Percentiles rank a stretch among this genome's conserved stretches.
phyloP scores from a whole-genome alignment of 2,888 invertebrate species.

The Harmothoe impar region DNA sequence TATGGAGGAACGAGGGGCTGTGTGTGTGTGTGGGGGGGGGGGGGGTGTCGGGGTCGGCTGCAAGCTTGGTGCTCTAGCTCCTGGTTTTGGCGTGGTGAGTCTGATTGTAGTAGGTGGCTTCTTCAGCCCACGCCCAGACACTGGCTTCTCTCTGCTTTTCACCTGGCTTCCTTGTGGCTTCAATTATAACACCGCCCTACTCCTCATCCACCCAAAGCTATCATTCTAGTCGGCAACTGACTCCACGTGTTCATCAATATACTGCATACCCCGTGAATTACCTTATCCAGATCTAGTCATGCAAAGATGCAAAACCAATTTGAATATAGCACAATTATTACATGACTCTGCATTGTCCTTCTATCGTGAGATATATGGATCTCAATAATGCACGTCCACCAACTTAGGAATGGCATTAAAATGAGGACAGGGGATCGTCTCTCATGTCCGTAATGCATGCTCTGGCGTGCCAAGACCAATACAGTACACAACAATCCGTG shows the following conservation, averaged over 20 bases:
- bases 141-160: background rate
- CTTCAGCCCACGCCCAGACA: background rate
- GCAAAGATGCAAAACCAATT: background rate
- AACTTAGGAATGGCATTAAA: background rate
- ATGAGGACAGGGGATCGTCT: background rate
- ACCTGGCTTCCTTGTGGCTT: conserved; percentile 18
- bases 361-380: background rate
- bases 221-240: too few species aligned
- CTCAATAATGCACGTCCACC: background rate
- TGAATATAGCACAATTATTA: background rate
- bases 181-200: background rate
- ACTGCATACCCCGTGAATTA: too few species aligned
- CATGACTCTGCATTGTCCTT: background rate
- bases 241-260: background rate
- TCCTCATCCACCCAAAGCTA: background rate
- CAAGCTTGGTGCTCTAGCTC: background rate
- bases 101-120: background rate
- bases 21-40: too few species aligned
- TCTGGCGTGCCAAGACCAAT: background rate
- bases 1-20: background rate
- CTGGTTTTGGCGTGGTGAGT: background rate
- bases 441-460: background rate
- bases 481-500: background rate
- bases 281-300: too few species aligned
- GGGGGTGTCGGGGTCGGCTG: background rate